Evolutionary conservation across 2,113 vertebrate genomes (phyloP).

Genomic region (Saccopteryx bilineata): DNA sequence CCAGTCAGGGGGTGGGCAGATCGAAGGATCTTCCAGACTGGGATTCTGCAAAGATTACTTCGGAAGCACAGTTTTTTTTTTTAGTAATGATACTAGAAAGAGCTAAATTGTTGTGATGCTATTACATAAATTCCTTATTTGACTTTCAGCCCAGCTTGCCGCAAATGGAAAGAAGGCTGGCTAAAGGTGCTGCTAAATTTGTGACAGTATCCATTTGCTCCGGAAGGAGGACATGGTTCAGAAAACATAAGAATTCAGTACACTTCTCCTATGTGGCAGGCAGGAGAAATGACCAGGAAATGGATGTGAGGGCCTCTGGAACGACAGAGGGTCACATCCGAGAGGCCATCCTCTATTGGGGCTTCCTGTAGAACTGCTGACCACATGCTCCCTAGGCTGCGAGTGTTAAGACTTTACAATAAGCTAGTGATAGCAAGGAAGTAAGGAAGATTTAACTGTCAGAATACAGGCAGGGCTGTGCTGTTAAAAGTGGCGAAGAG

Average conservation of each 20-base stretch:
- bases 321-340: conserved; percentile 61
- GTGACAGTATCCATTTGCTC: not conserved
- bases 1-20: not conserved
- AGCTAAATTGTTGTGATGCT: not conserved
- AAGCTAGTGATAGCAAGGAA: conserved; percentile 71
- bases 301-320: not conserved
- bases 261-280: not conserved
- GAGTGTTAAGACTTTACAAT: conserved; percentile 51
- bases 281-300: conserved; percentile 71
- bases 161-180: not conserved
- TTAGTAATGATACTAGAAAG: conserved; percentile 37
- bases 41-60: conserved; percentile 38
- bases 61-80: conserved; percentile 29
- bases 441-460: conserved; percentile 58
- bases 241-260: conserved; percentile 14
- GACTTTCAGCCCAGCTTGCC: not conserved
- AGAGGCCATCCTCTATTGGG: conserved; percentile 51
- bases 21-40: conserved; percentile 33
- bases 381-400: conserved; percentile 24
- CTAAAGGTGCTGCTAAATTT: not conserved
- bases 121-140: not conserved
- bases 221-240: conserved; percentile 22
- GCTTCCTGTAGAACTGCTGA: conserved; percentile 70
- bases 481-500: conserved; percentile 46
- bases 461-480: conserved; percentile 52